These are phyloP conservation scores for Neodontobutis hainanensis DNA, from an alignment of 2,113 vertebrate genomes.

Conservation along the genomic window DNA sequence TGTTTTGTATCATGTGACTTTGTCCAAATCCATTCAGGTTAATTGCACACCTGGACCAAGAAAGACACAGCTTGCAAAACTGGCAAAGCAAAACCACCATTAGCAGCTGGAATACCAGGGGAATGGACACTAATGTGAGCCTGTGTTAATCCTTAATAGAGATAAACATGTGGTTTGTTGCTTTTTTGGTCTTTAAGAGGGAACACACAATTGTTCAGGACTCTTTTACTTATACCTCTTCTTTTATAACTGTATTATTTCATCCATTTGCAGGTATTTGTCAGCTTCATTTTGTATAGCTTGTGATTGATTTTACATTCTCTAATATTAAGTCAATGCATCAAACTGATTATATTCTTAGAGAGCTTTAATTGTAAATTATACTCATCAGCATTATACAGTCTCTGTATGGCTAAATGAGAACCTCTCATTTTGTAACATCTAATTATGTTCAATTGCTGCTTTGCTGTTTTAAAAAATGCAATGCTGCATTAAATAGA, in stretches of 20 bases:
- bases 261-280: not conserved
- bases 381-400: slow-evolving; percentile 20
- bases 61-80: slow-evolving; percentile 42
- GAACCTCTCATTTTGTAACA: slow-evolving; percentile 27
- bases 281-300: slow-evolving; percentile 20
- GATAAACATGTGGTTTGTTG: slow-evolving; percentile 49
- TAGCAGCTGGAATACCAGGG: slow-evolving; percentile 58
- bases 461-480: slow-evolving; percentile 19
- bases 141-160: slow-evolving; percentile 42
- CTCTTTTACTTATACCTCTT: slow-evolving; percentile 15
- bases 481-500: slow-evolving; percentile 7
- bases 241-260: not conserved
- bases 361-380: slow-evolving; percentile 22
- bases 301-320: too few species aligned
- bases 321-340: slow-evolving; percentile 5
- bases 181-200: slow-evolving; percentile 44
- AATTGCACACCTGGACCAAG: slow-evolving; percentile 44
- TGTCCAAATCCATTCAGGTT: slow-evolving; percentile 14
- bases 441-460: slow-evolving; percentile 40
- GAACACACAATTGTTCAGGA: slow-evolving; percentile 15
- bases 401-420: slow-evolving; percentile 13
- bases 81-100: slow-evolving; percentile 29
- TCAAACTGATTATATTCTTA: slow-evolving; percentile 17
- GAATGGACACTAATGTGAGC: slow-evolving; percentile 46
- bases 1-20: not conserved